Base-by-base conservation (phyloP, 1,140 invertebrate genomes). In the Philaenus spumarius region DNA sequence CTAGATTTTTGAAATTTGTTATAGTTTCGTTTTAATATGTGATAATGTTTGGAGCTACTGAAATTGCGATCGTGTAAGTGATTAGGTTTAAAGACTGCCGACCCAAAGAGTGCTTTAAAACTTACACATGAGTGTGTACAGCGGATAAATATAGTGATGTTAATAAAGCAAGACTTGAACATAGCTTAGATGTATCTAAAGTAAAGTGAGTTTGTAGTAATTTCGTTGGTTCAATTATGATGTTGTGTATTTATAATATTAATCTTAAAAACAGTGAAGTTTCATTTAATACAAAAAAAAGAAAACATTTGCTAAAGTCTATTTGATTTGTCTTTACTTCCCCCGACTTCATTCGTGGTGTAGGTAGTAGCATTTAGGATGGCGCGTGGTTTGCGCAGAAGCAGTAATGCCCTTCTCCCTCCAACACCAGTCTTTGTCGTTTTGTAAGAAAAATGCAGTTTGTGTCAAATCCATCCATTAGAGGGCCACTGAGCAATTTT, bases 261-360 rank as follows among this genome's bases (percentile, higher is more conserved):
- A 53, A 19, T 53, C 22, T 53, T 37, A 53, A 17, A 37, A 35
- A 37, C 50, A 53, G 50, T 53, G 50, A 53, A 22, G 37, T 53
- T 53, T 53, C 50, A 53, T 53, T 53, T 53, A 53, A 53, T 53
- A 53, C 50, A 53, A 53, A 48, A 45, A 48, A 48, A 48, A 19
- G 26, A 30, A 30, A 30, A 53, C 37, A 53, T 53, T 53, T 53
- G 50, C 50, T 53, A 53, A 53, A 53, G 50, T 37, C 34, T 14
- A 17, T 53, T 39, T 15, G 7, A 20, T 39, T n/a, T 46, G 43
- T 46, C 20, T 30, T 53, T 53, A 53, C 37, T 53, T 37, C 12
- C 17, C 30, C 50, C 37, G n/a, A n/a, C n/a, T n/a, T n/a, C n/a
- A n/a, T n/a, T n/a, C n/a, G n/a, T n/a, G n/a, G n/a, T n/a, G n/a